Percentiles rank a stretch among this genome's conserved stretches.
Evolutionary conservation across 92 coral and sea anemone species (phyloP).

Genomic region (Heliopora coerulea): DNA sequence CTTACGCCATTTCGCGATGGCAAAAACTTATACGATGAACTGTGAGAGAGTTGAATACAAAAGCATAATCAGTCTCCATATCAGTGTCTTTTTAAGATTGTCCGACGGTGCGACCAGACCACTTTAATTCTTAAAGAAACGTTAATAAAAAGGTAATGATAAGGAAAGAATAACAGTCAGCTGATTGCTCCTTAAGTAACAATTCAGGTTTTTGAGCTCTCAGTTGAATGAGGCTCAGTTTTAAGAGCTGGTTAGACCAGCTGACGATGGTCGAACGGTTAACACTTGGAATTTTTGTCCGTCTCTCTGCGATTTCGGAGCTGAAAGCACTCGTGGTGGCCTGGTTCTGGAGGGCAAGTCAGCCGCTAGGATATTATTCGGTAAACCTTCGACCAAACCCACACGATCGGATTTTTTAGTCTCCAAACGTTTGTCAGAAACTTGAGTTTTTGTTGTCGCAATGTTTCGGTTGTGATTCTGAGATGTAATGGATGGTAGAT

Average conservation of each 20-base stretch:
- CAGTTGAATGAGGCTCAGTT: no score
- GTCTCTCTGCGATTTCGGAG: conserved; percentile 27
- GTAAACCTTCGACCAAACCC: background rate
- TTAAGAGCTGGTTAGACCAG: background rate
- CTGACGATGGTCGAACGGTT: conserved; percentile 25
- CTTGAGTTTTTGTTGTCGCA: background rate
- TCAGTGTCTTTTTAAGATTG: no score
- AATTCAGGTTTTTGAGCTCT: no score
- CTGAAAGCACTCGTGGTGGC: conserved; percentile 20
- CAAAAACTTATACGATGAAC: no score
- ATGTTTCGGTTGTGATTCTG: background rate
- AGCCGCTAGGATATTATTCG: background rate
- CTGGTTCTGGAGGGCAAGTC: background rate
- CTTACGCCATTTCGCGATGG: no score
- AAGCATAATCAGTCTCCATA: no score
- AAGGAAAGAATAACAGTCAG: no score
- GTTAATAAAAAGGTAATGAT: no score
- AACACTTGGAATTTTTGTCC: background rate
- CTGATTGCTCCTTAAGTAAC: no score
- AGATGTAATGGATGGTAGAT: conserved; percentile 8
- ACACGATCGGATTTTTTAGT: background rate
- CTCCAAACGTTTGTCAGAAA: background rate
- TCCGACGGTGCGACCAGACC: no score
- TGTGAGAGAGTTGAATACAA: no score
- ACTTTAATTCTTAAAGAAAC: no score